Evolutionary conservation across 2,113 vertebrate species (phyloP).

Genomic region (Alaudala cheleensis): DNA sequence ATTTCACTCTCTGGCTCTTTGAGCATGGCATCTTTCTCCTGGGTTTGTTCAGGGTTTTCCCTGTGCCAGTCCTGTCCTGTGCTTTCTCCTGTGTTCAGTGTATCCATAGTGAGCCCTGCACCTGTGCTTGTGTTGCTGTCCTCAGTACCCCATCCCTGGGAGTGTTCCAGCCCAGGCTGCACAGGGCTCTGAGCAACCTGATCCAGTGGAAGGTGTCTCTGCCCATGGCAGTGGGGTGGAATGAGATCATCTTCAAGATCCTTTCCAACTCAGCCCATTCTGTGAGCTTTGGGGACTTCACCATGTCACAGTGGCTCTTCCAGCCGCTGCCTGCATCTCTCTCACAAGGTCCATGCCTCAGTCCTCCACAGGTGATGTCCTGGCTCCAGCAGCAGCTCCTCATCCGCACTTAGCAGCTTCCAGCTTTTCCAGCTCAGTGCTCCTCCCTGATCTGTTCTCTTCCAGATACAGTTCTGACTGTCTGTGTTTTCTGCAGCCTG

Average conservation of each 20-base stretch:
- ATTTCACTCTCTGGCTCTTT: neutral
- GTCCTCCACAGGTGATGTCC: neutral
- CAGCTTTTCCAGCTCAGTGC: neutral
- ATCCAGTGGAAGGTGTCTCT: too few relatives aligned
- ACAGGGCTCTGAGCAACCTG: too few relatives aligned
- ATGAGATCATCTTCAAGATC: too few relatives aligned
- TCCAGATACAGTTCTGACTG: too few relatives aligned
- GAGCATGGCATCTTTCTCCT: neutral
- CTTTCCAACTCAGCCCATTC: neutral
- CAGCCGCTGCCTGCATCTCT: neutral
- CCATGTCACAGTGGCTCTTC: neutral
- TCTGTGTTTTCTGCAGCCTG: neutral
- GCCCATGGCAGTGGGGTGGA: too few relatives aligned
- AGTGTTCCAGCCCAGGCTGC: too few relatives aligned
- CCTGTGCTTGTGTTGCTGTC: too few relatives aligned
- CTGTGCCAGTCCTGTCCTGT: neutral
- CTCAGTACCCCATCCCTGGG: too few relatives aligned
- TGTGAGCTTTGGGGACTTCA: neutral
- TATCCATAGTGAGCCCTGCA: neutral
- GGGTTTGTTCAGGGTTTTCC: neutral
- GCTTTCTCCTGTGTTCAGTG: neutral
- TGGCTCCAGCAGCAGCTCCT: neutral
- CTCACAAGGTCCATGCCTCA: accelerated
- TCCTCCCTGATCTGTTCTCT: neutral
- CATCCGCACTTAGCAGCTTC: neutral